Evolutionary conservation across 2,113 vertebrate species (phyloP).

Genomic region (Pholis gunnellus): DNA sequence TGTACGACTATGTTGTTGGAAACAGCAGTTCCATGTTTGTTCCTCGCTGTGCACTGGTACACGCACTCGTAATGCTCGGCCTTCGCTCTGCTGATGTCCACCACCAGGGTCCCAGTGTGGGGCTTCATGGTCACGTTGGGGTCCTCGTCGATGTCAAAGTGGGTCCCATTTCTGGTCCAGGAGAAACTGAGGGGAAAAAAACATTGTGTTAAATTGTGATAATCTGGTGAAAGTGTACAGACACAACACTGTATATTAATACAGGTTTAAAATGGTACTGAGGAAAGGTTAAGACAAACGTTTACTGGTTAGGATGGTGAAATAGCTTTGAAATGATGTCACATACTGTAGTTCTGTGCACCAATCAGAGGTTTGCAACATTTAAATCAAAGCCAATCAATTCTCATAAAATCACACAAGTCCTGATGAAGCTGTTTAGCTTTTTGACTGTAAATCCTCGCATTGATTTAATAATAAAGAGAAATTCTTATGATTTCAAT

Average conservation of each 20-base stretch:
- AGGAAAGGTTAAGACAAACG: background rate
- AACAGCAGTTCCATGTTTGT: conserved; percentile 93
- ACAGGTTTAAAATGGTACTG: background rate
- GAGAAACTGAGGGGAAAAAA: conserved; percentile 87
- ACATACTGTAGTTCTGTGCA: background rate
- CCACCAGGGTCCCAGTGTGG: conserved; percentile 90
- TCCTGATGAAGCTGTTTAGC: background rate
- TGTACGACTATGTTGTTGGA: conserved; percentile 93
- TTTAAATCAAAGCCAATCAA: background rate
- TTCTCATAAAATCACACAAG: background rate
- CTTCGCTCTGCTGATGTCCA: conserved; percentile 92
- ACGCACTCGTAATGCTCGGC: conserved; percentile 92
- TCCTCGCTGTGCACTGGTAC: conserved; percentile 95
- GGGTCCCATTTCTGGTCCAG: conserved; percentile 95
- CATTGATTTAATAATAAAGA: background rate
- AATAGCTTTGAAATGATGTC: background rate
- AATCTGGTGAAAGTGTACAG: background rate
- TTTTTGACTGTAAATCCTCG: background rate
- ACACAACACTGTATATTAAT: background rate
- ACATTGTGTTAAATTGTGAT: background rate
- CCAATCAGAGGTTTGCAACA: background rate
- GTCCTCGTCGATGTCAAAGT: conserved; percentile 94
- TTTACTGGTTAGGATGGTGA: background rate
- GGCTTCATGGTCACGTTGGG: conserved; percentile 89
- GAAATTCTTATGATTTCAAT: background rate